Evolutionary conservation across 2,113 vertebrate species (phyloP), one percentile per base, ranked within the genome.

Genomic region (Centrocercus urophasianus): DNA sequence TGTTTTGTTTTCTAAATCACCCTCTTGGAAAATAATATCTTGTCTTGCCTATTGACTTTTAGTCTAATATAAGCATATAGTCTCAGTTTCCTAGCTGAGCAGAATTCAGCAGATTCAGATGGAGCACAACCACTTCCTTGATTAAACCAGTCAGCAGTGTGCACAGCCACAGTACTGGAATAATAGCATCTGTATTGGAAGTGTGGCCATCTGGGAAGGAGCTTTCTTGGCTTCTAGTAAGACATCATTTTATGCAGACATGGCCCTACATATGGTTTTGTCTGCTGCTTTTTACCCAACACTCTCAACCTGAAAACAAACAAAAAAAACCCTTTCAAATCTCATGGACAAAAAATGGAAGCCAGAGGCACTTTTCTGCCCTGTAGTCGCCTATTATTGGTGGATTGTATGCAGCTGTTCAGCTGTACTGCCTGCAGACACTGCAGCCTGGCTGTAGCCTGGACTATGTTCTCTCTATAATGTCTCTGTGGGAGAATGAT

Each of bases 21-120:
- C 9, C 27, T 80, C 34, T 7, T 52, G 42, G 28, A 7, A 81
- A 50, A 38, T 56, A 54, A 22, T 4, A 60, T 70, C 8, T 88
- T 0, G 0, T 38, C 30, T 84, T 66, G 64, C 22, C n/a, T 43
- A 2, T 9, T 52, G 34, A 24, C 4, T 20, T 40, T 42, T 40
- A 54, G 32, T 43, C 25, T 19, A 36, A 6, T 78, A 4, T 42
- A 25, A 13, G 43, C 50, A 5, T 9, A 63, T 11, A 79, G 38
- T 7, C 19, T 65, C 13, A 17, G 20, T 50, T 78, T 86, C 70
- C 48, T 64, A 73, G 64, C 25, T 61, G 43, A 48, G 38, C 13
- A 34, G 34, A 34, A 34, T 34, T 34, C 34, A 34, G 34, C 34
- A 34, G 72, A 48, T 18, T 7, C 6, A 24, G 27, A 40, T 67